Evolutionary conservation across 2,797 vertebrate genomes (phyloP).

Genomic region (Sebastes umbrosus): DNA sequence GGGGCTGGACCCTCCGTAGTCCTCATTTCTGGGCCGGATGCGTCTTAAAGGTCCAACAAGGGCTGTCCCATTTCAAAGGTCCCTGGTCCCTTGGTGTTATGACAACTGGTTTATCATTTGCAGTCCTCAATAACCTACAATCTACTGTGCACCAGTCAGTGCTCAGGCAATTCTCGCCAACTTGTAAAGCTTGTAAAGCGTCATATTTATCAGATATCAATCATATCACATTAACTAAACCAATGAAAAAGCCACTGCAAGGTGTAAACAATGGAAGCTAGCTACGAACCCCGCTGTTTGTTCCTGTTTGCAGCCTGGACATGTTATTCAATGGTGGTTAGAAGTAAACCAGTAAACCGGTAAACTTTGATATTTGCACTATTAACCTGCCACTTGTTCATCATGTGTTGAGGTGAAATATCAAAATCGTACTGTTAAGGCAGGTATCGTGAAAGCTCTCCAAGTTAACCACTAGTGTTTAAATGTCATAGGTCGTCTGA

Average conservation of each 20-base stretch:
- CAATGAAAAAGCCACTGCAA: neutral
- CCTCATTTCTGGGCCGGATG: slow-evolving; percentile 23
- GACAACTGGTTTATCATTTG: neutral
- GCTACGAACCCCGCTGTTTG: neutral
- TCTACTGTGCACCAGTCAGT: neutral
- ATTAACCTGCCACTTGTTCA: neutral
- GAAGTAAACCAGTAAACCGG: neutral
- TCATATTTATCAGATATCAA: neutral
- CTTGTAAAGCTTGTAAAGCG: neutral
- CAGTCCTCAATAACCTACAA: neutral
- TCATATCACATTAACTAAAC: neutral
- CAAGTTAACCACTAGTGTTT: neutral
- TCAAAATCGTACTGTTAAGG: neutral
- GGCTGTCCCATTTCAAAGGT: slow-evolving; percentile 35
- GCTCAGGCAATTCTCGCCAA: neutral
- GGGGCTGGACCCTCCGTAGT: slow-evolving; percentile 29
- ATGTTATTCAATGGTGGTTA: neutral
- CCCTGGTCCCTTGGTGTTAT: slow-evolving; percentile 2
- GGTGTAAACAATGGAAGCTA: neutral
- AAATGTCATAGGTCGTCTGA: neutral
- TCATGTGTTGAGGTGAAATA: neutral
- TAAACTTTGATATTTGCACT: neutral
- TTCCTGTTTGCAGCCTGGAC: neutral
- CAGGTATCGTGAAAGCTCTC: neutral
- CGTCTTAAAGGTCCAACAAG: slow-evolving; percentile 7